Conservation (phyloP, 2,797 vertebrate species). For the Macropodus opercularis region DNA sequence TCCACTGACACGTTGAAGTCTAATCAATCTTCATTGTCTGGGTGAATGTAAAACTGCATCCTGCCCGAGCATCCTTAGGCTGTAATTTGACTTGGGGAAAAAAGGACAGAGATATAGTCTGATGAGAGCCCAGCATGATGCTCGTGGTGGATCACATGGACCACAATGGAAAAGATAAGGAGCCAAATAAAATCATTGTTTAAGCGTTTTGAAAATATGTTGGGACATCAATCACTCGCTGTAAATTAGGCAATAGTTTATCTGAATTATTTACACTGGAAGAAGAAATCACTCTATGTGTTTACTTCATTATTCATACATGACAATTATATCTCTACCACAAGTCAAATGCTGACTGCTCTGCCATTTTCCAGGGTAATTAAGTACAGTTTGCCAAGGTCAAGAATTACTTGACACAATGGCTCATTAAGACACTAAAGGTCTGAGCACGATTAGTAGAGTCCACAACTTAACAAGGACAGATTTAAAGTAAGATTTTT, state of each 20-base stretch:
- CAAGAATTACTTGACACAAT: neutral
- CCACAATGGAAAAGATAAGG: neutral
- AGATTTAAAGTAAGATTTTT: neutral
- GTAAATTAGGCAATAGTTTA: neutral
- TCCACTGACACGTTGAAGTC: conserved; percentile 33
- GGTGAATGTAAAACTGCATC: conserved; percentile 35
- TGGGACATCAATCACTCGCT: too few species aligned
- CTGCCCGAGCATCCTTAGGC: conserved; percentile 23
- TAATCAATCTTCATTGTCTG: conserved; percentile 53
- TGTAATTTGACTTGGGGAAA: conserved; percentile 38
- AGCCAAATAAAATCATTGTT: too few species aligned
- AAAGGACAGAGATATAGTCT: conserved; percentile 32
- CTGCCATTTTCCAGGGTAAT: neutral
- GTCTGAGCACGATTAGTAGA: too few species aligned
- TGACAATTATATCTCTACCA: neutral
- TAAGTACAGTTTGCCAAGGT: neutral
- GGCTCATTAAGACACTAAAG: neutral
- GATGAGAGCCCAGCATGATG: conserved; percentile 2
- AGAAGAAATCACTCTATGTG: neutral
- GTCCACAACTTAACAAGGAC: neutral
- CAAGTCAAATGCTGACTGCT: neutral
- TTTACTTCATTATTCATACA: neutral
- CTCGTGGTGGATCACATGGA: neutral
- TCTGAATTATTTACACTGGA: neutral
- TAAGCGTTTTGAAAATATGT: too few species aligned